Conservation (phyloP, 2,888 invertebrate genomes). For the Caprella mutica region DNA sequence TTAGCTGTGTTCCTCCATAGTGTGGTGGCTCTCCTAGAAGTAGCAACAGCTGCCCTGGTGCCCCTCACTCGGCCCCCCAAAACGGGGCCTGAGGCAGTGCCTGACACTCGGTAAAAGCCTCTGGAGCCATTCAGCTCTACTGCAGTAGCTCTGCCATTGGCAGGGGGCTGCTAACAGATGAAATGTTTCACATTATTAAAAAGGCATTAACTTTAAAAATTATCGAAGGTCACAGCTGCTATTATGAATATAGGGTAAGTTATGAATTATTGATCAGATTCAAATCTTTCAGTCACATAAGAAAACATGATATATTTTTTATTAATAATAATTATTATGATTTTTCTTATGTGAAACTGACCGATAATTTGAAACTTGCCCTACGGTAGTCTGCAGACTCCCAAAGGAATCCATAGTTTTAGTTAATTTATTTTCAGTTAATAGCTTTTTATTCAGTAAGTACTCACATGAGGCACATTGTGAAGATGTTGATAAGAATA, state of each 20-base stretch:
- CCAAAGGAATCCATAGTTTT: neutral
- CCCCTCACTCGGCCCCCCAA: neutral
- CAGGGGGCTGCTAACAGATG: too few relatives aligned
- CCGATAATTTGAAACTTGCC: too few relatives aligned
- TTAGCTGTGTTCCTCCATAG: neutral
- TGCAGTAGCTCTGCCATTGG: neutral
- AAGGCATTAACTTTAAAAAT: too few relatives aligned
- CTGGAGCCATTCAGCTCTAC: neutral
- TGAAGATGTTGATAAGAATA: neutral
- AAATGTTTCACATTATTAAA: too few relatives aligned
- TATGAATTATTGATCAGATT: too few relatives aligned
- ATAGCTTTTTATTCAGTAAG: neutral
- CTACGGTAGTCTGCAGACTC: too few relatives aligned
- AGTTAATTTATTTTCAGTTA: neutral
- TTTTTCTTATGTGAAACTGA: too few relatives aligned
- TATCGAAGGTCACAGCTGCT: too few relatives aligned
- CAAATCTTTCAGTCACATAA: too few relatives aligned
- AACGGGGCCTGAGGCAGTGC: neutral
- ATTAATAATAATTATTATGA: too few relatives aligned
- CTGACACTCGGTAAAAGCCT: neutral
- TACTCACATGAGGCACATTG: neutral
- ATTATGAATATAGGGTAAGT: too few relatives aligned
- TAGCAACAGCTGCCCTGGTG: neutral
- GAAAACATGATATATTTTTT: too few relatives aligned
- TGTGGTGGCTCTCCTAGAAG: constrained; percentile 1